phyloP scores from a whole-genome alignment of 1,140 invertebrate genomes.

The Caenorhabditis remanei region DNA sequence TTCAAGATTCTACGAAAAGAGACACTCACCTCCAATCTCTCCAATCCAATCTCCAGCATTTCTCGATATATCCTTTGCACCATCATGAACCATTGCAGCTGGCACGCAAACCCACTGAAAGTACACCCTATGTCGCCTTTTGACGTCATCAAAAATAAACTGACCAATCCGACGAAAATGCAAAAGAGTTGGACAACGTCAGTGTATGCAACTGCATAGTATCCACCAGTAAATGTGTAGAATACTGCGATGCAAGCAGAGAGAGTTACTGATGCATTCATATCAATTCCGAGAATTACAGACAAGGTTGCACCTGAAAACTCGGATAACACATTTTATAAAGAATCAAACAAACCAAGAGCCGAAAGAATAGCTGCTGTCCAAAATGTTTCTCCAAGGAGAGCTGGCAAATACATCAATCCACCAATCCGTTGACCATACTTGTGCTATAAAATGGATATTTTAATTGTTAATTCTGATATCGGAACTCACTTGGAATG shows the following conservation, averaged over 20 bases:
- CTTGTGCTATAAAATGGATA: slow-evolving; percentile 81
- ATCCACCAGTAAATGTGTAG: slow-evolving; percentile 93
- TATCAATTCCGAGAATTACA: slow-evolving; percentile 95
- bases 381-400: slow-evolving; percentile 98
- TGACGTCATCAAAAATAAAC: slow-evolving; percentile 73
- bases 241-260: slow-evolving; percentile 95
- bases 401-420: slow-evolving; percentile 92
- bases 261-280: slow-evolving; percentile 90
- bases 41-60: slow-evolving; percentile 87
- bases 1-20: not conserved
- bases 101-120: slow-evolving; percentile 94
- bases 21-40: slow-evolving; percentile 36
- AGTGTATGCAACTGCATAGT: slow-evolving; percentile 97
- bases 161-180: slow-evolving; percentile 93
- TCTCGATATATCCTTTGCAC: slow-evolving; percentile 81
- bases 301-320: slow-evolving; percentile 88
- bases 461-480: not conserved
- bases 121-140: not conserved
- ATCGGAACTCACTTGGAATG: slow-evolving; percentile 83
- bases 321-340: not conserved
- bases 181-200: slow-evolving; percentile 98
- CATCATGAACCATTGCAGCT: slow-evolving; percentile 90
- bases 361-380: slow-evolving; percentile 95
- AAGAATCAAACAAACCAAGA: slow-evolving; percentile 82
- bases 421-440: slow-evolving; percentile 97